phyloP scores from a whole-genome alignment of 1,140 invertebrate species.

The Euura lappo region DNA sequence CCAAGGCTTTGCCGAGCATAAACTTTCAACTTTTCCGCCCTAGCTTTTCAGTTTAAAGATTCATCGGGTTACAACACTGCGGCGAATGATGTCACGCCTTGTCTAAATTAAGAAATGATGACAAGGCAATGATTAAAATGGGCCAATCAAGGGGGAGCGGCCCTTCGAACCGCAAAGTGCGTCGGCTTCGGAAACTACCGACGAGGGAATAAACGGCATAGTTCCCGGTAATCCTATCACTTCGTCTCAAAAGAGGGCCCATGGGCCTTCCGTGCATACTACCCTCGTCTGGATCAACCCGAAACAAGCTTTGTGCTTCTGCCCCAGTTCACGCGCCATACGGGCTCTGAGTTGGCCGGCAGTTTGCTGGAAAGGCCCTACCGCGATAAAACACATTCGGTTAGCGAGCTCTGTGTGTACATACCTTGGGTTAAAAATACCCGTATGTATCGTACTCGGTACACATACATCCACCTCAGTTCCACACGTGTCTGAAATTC shows the following conservation, averaged over 20 bases:
- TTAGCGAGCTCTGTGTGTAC: background rate
- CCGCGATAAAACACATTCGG: background rate
- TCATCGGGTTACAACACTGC: background rate
- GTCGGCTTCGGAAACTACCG: background rate
- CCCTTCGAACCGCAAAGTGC: background rate
- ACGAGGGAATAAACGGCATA: background rate
- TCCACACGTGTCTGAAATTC: no score
- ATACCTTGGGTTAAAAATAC: slow-evolving; percentile 2
- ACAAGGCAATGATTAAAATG: background rate
- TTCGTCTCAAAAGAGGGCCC: background rate
- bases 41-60: background rate
- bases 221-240: background rate
- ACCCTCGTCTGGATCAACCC: background rate
- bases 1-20: slow-evolving; percentile 35
- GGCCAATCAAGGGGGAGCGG: background rate
- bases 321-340: background rate
- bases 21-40: slow-evolving; percentile 51
- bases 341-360: background rate
- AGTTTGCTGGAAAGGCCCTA: background rate
- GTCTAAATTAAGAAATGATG: no score
- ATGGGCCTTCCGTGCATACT: background rate
- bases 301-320: slow-evolving; percentile 4
- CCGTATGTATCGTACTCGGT: background rate
- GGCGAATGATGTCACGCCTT: no score
- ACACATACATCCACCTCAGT: no score